These are phyloP conservation scores for Excalfactoria chinensis DNA, from an alignment of 2,113 vertebrate genomes.

Conservation along the genomic window DNA sequence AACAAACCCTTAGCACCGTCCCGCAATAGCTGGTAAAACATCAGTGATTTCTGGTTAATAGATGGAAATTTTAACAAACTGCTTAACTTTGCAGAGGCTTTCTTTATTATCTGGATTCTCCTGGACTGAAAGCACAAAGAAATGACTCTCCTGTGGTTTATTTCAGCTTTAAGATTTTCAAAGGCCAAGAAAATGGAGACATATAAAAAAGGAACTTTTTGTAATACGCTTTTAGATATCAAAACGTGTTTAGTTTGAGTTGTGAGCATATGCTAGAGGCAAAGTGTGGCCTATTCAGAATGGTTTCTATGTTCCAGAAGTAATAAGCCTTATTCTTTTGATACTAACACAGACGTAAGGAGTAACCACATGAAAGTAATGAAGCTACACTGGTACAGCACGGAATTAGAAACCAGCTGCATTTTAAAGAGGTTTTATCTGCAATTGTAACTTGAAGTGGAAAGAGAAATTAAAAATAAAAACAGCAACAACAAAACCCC, in stretches of 20 bases:
- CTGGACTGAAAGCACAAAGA: neutral
- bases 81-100: neutral
- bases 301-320: slow-evolving; percentile 3
- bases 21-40: neutral
- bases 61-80: neutral
- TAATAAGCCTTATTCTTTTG: slow-evolving; percentile 15
- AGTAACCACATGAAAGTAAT: neutral
- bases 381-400: neutral
- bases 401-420: neutral
- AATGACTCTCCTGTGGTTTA: neutral
- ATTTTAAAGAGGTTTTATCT: neutral
- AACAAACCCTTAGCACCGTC: neutral
- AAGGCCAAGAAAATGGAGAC: neutral
- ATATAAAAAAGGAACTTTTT: neutral
- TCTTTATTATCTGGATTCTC: neutral
- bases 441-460: neutral
- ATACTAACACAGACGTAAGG: neutral
- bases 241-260: slow-evolving; percentile 23
- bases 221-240: slow-evolving; percentile 35
- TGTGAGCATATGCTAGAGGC: slow-evolving; percentile 10
- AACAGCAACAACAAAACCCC: neutral
- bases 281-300: neutral
- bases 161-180: neutral
- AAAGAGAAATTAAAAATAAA: neutral
- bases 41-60: neutral